A percentile compares a stretch with the other conserved stretches of the same genome.
These are phyloP conservation scores for Pemphigus obesinymphae DNA, from an alignment of 1,140 invertebrate genomes.

Conservation along the genomic window DNA sequence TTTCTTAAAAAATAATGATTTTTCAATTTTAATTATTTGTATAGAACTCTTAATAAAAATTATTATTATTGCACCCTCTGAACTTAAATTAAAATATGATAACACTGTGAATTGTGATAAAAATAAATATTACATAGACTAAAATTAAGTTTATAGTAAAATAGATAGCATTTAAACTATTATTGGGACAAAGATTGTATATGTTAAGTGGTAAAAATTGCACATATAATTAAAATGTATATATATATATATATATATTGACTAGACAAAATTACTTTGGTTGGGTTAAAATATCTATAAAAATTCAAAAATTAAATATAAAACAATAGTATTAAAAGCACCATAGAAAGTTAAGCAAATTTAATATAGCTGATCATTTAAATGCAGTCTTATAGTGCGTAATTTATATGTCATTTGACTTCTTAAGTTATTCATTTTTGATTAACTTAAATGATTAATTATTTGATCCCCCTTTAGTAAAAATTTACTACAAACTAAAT, in stretches of 20 bases:
- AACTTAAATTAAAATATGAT: neutral
- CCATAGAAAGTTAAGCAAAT: slow-evolving; percentile 3
- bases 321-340: slow-evolving; percentile 4
- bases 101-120: neutral
- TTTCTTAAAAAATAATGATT: too few species aligned
- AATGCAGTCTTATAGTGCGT: slow-evolving; percentile 6
- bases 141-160: neutral
- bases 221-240: neutral
- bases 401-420: neutral
- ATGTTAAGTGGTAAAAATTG: neutral
- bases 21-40: too few species aligned
- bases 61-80: neutral
- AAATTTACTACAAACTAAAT: neutral
- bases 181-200: neutral
- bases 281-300: neutral
- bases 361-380: slow-evolving; percentile 8
- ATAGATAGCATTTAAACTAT: neutral
- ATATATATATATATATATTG: too few species aligned
- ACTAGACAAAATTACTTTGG: slow-evolving; percentile 18
- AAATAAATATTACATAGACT: neutral
- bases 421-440: neutral
- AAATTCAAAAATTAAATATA: neutral
- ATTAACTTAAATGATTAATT: neutral
- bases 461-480: slow-evolving; percentile 13
- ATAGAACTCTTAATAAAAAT: too few species aligned